Conservation (phyloP, 2,797 vertebrate species). For the Hippoglossus hippoglossus region DNA sequence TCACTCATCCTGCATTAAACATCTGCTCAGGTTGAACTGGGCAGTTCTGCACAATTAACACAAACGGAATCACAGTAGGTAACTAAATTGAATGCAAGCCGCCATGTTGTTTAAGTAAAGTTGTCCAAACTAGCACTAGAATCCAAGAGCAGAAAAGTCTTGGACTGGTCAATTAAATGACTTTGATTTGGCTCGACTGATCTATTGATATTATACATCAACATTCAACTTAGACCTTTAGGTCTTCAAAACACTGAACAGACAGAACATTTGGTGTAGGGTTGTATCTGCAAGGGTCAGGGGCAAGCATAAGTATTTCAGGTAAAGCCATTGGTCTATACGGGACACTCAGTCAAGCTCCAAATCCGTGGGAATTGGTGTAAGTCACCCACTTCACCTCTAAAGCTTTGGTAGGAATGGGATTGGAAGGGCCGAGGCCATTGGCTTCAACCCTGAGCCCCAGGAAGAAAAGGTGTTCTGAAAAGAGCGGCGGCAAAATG, state of each 20-base stretch:
- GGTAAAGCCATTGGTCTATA: conserved; percentile 58
- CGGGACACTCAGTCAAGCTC: conserved; percentile 78
- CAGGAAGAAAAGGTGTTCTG: conserved; percentile 85
- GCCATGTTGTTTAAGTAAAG: neutral
- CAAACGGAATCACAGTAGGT: neutral
- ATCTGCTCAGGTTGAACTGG: no score
- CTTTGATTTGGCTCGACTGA: conserved; percentile 9
- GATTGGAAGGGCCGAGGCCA: conserved; percentile 79
- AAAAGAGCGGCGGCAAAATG: conserved; percentile 82
- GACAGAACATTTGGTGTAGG: conserved; percentile 26
- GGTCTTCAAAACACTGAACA: conserved; percentile 36
- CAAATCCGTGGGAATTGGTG: conserved; percentile 79
- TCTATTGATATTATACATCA: conserved; percentile 13
- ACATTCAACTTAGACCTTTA: conserved; percentile 1
- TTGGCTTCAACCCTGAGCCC: conserved; percentile 86
- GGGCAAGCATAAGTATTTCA: conserved; percentile 61
- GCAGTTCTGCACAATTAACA: neutral
- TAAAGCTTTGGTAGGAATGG: conserved; percentile 78
- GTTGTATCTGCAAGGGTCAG: conserved; percentile 53
- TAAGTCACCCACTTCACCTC: conserved; percentile 77
- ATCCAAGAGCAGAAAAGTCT: neutral
- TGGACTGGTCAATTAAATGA: neutral
- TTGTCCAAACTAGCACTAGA: no score
- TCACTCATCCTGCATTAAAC: neutral
- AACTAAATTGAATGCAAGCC: neutral